phyloP scores from a whole-genome alignment of 1,140 invertebrate genomes.

The Acromyrmex heyeri region DNA sequence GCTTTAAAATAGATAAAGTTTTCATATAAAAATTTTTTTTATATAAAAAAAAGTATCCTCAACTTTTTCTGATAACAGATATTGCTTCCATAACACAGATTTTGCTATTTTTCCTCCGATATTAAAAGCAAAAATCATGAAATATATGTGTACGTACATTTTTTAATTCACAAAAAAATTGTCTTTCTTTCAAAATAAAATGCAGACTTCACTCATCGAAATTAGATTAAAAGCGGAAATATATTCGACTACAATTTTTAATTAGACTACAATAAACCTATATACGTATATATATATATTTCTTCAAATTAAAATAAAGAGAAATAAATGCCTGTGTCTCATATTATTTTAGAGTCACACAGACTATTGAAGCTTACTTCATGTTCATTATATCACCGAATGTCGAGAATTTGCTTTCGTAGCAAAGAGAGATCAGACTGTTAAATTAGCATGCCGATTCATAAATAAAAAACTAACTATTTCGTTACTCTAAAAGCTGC shows the following conservation, averaged over 20 bases:
- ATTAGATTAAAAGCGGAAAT: neutral
- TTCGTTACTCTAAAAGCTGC: conserved; percentile 2
- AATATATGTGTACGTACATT: neutral
- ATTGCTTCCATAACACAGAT: neutral
- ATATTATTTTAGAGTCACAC: neutral
- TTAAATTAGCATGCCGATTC: neutral
- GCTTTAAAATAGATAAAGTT: neutral
- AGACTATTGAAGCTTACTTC: neutral
- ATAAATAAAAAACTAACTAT: conserved; percentile 14
- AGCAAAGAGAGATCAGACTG: neutral
- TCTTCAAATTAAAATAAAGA: neutral
- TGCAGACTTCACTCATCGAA: neutral
- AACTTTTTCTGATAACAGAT: neutral
- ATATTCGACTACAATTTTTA: neutral
- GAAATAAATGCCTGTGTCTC: neutral
- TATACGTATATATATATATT: too few species aligned
- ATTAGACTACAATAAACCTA: neutral
- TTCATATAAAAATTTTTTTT: neutral
- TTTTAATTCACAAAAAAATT: neutral
- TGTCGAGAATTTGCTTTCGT: neutral
- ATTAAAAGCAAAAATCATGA: conserved; percentile 10
- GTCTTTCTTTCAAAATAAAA: neutral
- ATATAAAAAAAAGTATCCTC: neutral
- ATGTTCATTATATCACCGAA: neutral
- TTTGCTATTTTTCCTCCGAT: neutral